A percentile compares a stretch with the other conserved stretches of the same genome.
phyloP scores from a whole-genome alignment of 2,888 invertebrate species.

The Anaspis maculata region DNA sequence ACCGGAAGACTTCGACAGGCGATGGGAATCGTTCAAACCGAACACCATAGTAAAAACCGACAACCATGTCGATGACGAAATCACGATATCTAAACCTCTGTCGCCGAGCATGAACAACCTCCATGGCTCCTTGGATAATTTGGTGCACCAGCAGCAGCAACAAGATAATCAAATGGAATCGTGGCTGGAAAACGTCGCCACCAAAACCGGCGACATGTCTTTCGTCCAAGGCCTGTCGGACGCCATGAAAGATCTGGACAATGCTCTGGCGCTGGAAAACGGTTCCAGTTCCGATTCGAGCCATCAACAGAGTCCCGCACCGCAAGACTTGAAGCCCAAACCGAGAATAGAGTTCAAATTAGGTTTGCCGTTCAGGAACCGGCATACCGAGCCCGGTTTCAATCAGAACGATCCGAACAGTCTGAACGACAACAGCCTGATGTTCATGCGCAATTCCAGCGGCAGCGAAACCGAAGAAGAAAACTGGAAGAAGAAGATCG shows the following conservation, averaged over 20 bases:
- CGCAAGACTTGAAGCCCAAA: constrained; percentile 23
- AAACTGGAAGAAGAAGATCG: constrained; percentile 52
- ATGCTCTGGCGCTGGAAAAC: constrained; percentile 53
- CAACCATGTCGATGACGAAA: constrained; percentile 40
- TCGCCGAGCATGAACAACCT: constrained; percentile 56
- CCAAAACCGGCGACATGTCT: constrained; percentile 52
- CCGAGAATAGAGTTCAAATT: constrained; percentile 37
- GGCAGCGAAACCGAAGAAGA: constrained; percentile 58
- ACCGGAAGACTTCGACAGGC: constrained; percentile 58
- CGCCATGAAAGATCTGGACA: constrained; percentile 56
- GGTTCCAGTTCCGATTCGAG: constrained; percentile 51
- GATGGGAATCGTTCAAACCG: constrained; percentile 65
- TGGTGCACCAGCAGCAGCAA: constrained; percentile 15
- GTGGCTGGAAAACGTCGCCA: constrained; percentile 53
- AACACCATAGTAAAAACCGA: constrained; percentile 53
- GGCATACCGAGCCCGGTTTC: constrained; percentile 11
- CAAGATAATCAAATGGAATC: constrained; percentile 44
- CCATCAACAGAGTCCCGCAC: constrained; percentile 47
- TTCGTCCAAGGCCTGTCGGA: constrained; percentile 53
- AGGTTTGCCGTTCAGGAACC: constrained; percentile 24
- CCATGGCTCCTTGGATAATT: constrained; percentile 57
- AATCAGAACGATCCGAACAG: constrained; percentile 26
- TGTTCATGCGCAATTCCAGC: constrained; percentile 37
- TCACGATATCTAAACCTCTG: constrained; percentile 33
- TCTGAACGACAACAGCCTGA: constrained; percentile 26